Percentiles rank a stretch among this genome's conserved stretches.
These are phyloP conservation scores for Batillaria attramentaria DNA, from an alignment of 1,140 invertebrate genomes.

Conservation along the genomic window DNA sequence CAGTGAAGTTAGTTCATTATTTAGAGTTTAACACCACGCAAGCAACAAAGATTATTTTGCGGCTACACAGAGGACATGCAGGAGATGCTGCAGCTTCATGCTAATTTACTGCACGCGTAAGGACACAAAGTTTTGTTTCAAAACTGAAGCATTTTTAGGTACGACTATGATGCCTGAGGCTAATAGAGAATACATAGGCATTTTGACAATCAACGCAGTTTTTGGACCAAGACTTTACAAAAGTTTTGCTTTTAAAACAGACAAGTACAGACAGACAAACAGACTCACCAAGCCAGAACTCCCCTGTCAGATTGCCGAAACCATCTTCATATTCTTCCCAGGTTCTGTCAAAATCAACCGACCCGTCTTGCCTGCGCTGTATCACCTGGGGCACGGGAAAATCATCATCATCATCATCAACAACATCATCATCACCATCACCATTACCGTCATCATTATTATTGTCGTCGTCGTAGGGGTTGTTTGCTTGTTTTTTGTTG, in stretches of 20 bases:
- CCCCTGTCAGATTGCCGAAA: conserved; percentile 85
- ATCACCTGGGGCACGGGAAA: conserved; percentile 89
- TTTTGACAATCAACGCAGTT: too few species aligned
- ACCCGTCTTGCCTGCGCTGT: conserved; percentile 84
- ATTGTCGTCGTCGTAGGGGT: too few species aligned
- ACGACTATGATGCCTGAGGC: not conserved
- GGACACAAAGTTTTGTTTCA: not conserved
- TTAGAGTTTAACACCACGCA: too few species aligned
- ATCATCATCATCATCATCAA: too few species aligned
- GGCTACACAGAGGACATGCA: not conserved
- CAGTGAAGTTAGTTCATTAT: too few species aligned
- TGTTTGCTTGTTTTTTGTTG: too few species aligned
- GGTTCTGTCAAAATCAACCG: conserved; percentile 87
- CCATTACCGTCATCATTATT: too few species aligned
- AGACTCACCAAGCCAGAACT: conserved; percentile 70
- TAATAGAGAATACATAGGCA: not conserved
- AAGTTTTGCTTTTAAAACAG: too few species aligned
- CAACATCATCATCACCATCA: too few species aligned
- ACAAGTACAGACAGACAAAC: not conserved
- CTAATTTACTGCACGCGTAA: too few species aligned
- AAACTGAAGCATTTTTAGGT: not conserved
- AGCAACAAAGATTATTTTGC: too few species aligned
- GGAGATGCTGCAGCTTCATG: too few species aligned
- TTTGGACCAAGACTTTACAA: not conserved
- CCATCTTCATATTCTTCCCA: conserved; percentile 96